These are phyloP conservation scores for Brachionus calyciflorus DNA, from an alignment of 1,140 invertebrate genomes.

Conservation along the genomic window DNA sequence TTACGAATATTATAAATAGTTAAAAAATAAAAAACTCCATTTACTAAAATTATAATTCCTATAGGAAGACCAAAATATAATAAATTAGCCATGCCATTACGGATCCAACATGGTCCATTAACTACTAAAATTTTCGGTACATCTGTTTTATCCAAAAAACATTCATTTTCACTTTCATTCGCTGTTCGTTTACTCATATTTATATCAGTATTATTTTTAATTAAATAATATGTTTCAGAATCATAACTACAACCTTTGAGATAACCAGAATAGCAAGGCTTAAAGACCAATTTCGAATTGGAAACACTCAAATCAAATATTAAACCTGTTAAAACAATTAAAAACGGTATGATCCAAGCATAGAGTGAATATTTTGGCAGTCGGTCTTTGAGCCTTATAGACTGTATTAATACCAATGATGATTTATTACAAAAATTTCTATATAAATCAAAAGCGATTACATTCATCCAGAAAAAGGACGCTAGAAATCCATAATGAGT, in stretches of 20 bases:
- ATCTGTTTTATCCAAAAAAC: neutral
- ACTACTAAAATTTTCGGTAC: neutral
- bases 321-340: constrained; percentile 61
- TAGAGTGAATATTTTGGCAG: constrained; percentile 64
- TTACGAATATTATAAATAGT: constrained; percentile 63
- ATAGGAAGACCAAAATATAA: constrained; percentile 58
- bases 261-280: constrained; percentile 48
- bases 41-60: constrained; percentile 55
- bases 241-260: constrained; percentile 47
- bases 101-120: constrained; percentile 63
- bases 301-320: constrained; percentile 61
- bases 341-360: constrained; percentile 63
- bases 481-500: constrained; percentile 64
- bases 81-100: constrained; percentile 54
- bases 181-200: neutral
- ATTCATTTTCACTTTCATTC: neutral
- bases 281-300: constrained; percentile 52
- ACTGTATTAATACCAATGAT: constrained; percentile 54
- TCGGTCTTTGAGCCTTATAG: constrained; percentile 56
- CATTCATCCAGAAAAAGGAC: constrained; percentile 67
- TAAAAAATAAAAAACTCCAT: constrained; percentile 56
- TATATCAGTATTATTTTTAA: neutral
- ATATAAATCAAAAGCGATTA: constrained; percentile 66
- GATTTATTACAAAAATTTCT: constrained; percentile 66
- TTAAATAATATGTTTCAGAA: neutral